Evolutionary conservation across 2,113 vertebrate genomes (phyloP).

Genomic region (Physeter macrocephalus): DNA sequence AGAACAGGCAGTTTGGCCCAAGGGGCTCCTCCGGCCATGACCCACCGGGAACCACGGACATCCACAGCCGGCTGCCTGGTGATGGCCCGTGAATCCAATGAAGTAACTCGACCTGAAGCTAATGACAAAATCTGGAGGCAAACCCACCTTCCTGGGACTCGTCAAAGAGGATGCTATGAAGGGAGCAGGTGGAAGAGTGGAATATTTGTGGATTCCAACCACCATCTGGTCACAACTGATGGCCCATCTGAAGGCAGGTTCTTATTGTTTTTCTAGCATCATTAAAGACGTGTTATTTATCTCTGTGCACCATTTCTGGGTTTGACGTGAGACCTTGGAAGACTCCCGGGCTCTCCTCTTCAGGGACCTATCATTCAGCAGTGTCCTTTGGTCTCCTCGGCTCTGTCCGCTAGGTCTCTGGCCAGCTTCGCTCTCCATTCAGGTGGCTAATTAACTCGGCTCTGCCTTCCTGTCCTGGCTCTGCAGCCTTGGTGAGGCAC

Average conservation of each 20-base stretch:
- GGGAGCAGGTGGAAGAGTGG: slow-evolving; percentile 63
- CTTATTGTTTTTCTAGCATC: slow-evolving; percentile 44
- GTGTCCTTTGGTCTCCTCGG: slow-evolving; percentile 50
- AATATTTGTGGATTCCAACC: slow-evolving; percentile 55
- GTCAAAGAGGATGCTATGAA: neutral
- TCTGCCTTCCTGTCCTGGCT: neutral
- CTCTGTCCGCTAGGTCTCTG: neutral
- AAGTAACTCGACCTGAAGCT: neutral
- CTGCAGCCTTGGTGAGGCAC: slow-evolving; percentile 47
- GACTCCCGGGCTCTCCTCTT: neutral
- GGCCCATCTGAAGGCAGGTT: slow-evolving; percentile 66
- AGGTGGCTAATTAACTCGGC: slow-evolving; percentile 62
- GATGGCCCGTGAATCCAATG: slow-evolving; percentile 17
- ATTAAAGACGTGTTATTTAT: slow-evolving; percentile 63
- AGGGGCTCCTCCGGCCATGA: neutral
- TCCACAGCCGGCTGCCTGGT: neutral
- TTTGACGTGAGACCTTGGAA: slow-evolving; percentile 63
- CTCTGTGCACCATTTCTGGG: slow-evolving; percentile 24
- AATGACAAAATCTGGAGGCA: slow-evolving; percentile 1
- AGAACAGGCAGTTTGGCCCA: neutral
- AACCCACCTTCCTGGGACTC: neutral
- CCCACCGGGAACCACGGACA: neutral
- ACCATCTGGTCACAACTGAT: slow-evolving; percentile 74
- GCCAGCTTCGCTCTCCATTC: fast-evolving
- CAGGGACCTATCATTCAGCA: slow-evolving; percentile 49